Evolutionary conservation across 2,888 invertebrate species (phyloP).

Genomic region (Drosophila anomelani): DNA sequence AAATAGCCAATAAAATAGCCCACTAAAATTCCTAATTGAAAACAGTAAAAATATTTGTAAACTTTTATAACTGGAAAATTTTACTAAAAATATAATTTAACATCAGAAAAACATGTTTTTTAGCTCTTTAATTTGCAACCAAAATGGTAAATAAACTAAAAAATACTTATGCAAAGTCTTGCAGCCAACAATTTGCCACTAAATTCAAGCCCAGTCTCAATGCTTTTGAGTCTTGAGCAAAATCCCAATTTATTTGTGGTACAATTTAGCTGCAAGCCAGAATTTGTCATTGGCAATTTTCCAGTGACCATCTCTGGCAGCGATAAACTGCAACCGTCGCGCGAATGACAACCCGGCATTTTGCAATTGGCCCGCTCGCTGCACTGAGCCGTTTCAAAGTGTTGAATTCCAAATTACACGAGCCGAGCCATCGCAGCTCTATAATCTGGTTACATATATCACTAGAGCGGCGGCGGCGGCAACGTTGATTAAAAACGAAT

Average conservation of each 20-base stretch:
- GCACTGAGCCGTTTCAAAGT: constrained; percentile 58
- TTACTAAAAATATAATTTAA: neutral
- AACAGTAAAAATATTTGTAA: neutral
- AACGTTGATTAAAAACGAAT: constrained; percentile 77
- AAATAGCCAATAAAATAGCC: neutral
- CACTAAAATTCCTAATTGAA: neutral
- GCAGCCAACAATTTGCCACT: constrained; percentile 1
- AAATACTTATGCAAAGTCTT: constrained; percentile 5
- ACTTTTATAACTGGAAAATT: neutral
- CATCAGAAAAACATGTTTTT: neutral
- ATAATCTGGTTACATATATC: constrained; percentile 76
- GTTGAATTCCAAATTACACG: constrained; percentile 76
- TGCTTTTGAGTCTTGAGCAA: constrained; percentile 9
- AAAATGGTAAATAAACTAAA: neutral
- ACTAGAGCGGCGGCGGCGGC: constrained; percentile 38
- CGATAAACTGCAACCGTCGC: constrained; percentile 43
- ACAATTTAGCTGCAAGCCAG: constrained; percentile 34
- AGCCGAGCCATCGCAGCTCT: constrained; percentile 56
- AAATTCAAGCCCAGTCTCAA: neutral
- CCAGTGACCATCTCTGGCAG: constrained; percentile 49
- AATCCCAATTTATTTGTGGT: constrained; percentile 29
- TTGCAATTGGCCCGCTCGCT: constrained; percentile 48
- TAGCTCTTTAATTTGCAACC: neutral
- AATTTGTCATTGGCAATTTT: constrained; percentile 46
- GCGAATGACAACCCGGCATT: constrained; percentile 48